phyloP scores from a whole-genome alignment of 2,797 vertebrate species.

The Channa striata region DNA sequence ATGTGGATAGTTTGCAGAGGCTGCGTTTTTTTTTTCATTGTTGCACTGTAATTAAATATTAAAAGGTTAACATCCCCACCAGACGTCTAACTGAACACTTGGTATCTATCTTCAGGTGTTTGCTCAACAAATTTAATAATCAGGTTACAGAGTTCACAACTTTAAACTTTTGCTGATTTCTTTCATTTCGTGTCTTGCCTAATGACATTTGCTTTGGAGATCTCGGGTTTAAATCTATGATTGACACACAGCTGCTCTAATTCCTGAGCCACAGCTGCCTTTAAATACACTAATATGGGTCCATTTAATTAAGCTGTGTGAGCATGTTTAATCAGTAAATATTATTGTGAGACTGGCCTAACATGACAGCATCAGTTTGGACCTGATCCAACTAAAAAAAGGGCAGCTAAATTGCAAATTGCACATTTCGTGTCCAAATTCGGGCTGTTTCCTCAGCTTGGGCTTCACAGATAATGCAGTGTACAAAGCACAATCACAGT shows the following conservation, averaged over 20 bases:
- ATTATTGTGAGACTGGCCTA: neutral
- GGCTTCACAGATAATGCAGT: slow-evolving; percentile 4
- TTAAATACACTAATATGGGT: too few species aligned
- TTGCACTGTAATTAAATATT: slow-evolving; percentile 7
- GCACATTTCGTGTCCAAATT: neutral
- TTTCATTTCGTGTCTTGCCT: neutral
- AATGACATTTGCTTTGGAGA: too few species aligned
- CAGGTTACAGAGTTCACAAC: slow-evolving; percentile 16
- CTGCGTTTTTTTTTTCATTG: slow-evolving; percentile 2
- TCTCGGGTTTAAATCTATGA: too few species aligned
- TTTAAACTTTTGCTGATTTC: neutral
- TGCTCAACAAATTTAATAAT: slow-evolving; percentile 26
- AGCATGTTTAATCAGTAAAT: neutral
- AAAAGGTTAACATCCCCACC: neutral
- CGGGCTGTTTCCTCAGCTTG: slow-evolving; percentile 21
- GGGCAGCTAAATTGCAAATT: neutral
- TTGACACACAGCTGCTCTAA: too few species aligned
- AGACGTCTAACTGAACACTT: slow-evolving; percentile 13
- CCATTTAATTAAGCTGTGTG: neutral
- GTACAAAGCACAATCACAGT: neutral
- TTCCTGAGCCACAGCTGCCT: too few species aligned
- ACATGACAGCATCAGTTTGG: neutral
- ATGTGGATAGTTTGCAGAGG: neutral
- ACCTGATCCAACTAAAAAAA: neutral
- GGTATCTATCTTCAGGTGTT: slow-evolving; percentile 3